Percentiles rank a stretch among this genome's conserved stretches.
Conservation (phyloP, 2,113 vertebrate species). For the Pseudois nayaur region DNA sequence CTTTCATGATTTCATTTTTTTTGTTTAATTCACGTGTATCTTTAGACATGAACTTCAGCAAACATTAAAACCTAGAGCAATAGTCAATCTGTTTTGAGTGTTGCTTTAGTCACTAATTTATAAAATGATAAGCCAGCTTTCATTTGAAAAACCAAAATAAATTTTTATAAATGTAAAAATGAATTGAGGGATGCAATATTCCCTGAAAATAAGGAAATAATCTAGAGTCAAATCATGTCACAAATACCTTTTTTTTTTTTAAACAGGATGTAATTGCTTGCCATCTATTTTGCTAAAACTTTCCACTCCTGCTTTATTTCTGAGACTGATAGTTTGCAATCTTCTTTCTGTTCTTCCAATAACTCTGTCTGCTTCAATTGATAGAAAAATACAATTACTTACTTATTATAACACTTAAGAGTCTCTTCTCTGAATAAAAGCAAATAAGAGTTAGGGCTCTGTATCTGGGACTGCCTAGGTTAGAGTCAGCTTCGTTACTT, state of each 20-base stretch:
- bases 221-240: neutral
- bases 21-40: constrained; percentile 7
- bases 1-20: constrained; percentile 26
- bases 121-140: constrained; percentile 22
- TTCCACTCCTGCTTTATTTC: neutral
- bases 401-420: neutral
- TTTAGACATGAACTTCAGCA: neutral
- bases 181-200: neutral
- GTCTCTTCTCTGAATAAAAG: neutral
- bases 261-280: neutral
- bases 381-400: neutral
- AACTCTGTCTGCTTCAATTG: neutral
- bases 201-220: neutral
- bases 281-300: neutral
- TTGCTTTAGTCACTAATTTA: constrained; percentile 43
- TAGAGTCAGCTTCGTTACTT: neutral
- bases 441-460: neutral
- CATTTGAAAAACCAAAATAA: constrained; percentile 25
- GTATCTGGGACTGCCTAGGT: neutral
- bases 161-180: constrained; percentile 22
- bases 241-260: neutral
- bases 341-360: neutral
- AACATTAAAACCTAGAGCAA: neutral
- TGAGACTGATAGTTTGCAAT: neutral
- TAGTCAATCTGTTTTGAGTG: neutral